Evolutionary conservation across 2,113 vertebrate genomes (phyloP).

Genomic region (Promerops cafer): DNA sequence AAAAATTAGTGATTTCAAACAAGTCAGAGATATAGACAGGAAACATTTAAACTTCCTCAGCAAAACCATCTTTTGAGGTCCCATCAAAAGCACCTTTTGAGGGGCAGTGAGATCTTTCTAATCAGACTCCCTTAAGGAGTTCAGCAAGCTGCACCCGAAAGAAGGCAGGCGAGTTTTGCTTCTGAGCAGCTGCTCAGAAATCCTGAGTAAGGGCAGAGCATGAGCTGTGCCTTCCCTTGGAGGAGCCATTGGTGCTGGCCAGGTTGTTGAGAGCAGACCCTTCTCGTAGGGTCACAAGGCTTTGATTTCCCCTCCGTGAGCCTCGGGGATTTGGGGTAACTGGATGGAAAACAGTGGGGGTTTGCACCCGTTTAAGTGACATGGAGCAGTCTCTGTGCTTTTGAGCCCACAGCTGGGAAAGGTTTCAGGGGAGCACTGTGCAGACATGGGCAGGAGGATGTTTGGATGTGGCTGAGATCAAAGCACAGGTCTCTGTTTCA

Average conservation of each 20-base stretch:
- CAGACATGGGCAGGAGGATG: fast-evolving
- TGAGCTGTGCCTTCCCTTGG: not conserved
- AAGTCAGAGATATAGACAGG: not conserved
- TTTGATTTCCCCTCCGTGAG: not conserved
- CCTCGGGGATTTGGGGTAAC: not conserved
- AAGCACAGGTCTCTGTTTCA: not conserved
- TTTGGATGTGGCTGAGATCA: fast-evolving
- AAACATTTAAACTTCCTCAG: not conserved
- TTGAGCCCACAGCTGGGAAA: not conserved
- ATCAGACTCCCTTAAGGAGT: not conserved
- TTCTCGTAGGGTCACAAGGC: not conserved
- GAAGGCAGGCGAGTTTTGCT: not conserved
- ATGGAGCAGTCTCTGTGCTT: not conserved
- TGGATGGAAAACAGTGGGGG: fast-evolving
- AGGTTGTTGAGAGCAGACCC: not conserved
- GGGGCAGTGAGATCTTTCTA: not conserved
- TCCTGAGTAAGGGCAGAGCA: not conserved
- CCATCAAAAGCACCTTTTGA: not conserved
- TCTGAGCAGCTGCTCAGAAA: not conserved
- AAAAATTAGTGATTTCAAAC: not conserved
- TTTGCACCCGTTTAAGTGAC: fast-evolving
- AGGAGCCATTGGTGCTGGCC: not conserved
- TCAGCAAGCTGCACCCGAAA: not conserved
- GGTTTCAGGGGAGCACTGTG: not conserved
- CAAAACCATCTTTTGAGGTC: not conserved